Evolutionary conservation across 2,888 invertebrate genomes (phyloP).

Genomic region (Byasa hedistus): DNA sequence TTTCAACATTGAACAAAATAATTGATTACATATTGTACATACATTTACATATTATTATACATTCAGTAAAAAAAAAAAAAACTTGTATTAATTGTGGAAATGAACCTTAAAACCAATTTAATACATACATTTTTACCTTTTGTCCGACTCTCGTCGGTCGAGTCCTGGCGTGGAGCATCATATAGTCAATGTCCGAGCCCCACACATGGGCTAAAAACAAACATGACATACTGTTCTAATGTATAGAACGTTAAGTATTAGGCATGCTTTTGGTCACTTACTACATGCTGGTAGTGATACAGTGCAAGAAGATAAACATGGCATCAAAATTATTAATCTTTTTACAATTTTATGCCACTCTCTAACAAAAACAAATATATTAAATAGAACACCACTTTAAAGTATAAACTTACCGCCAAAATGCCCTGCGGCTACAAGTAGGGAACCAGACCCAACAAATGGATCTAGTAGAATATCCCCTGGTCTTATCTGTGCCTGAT

Average conservation of each 20-base stretch:
- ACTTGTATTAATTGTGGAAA: neutral
- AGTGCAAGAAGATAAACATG: no score
- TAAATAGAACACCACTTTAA: neutral
- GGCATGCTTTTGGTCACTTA: no score
- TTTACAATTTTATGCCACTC: no score
- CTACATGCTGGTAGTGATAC: no score
- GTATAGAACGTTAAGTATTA: no score
- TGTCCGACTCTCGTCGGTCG: constrained; percentile 89
- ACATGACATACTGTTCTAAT: neutral
- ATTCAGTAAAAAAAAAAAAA: no score
- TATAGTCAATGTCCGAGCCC: constrained; percentile 96
- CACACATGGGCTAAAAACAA: constrained; percentile 82
- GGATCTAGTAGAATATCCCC: constrained; percentile 94
- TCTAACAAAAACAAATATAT: no score
- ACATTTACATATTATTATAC: no score
- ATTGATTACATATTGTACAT: no score
- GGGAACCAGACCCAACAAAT: constrained; percentile 93
- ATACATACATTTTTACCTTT: constrained; percentile 82
- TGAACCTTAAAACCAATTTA: constrained; percentile 35
- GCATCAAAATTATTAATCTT: no score
- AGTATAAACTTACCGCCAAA: constrained; percentile 82
- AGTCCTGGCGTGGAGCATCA: constrained; percentile 93
- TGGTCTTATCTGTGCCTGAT: constrained; percentile 88
- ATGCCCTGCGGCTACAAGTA: constrained; percentile 92
- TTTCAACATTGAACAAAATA: no score